Percentiles rank a stretch among this genome's conserved stretches.
Conservation (phyloP, 2,113 vertebrate genomes). For the Crotalus tigris region DNA sequence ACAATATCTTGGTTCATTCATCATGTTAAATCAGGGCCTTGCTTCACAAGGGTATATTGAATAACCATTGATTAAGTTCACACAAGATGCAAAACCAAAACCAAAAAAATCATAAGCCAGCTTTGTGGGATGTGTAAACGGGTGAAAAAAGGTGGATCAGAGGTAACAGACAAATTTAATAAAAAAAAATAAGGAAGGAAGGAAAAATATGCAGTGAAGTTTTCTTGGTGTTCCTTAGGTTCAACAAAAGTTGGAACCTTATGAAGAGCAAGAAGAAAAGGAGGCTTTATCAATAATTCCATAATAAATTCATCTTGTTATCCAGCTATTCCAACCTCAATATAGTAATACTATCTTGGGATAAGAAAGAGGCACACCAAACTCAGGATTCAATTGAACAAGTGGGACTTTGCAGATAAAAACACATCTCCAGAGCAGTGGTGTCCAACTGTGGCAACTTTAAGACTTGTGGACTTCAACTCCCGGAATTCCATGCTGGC, state of each 20-base stretch:
- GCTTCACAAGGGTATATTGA: not conserved
- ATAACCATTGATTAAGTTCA: not conserved
- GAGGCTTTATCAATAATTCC: not conserved
- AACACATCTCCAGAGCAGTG: not conserved
- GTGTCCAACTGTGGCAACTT: too few species aligned
- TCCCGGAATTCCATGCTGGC: not conserved
- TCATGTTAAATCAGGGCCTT: not conserved
- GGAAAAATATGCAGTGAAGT: not conserved
- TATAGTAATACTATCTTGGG: not conserved
- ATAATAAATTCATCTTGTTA: not conserved
- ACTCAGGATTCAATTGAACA: not conserved
- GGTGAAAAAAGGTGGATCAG: accelerated
- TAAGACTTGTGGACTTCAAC: not conserved
- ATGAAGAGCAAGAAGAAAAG: not conserved
- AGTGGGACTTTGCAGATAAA: not conserved
- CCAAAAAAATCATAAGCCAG: not conserved
- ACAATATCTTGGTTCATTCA: not conserved
- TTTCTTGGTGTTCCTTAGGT: not conserved
- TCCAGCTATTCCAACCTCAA: not conserved
- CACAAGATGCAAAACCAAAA: not conserved
- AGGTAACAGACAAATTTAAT: not conserved
- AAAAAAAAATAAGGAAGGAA: not conserved
- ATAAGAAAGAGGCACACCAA: not conserved
- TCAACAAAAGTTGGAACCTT: not conserved
- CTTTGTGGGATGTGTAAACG: not conserved